Base-by-base conservation (phyloP, 1,140 invertebrate species). In the Sarcophaga bullata region DNA sequence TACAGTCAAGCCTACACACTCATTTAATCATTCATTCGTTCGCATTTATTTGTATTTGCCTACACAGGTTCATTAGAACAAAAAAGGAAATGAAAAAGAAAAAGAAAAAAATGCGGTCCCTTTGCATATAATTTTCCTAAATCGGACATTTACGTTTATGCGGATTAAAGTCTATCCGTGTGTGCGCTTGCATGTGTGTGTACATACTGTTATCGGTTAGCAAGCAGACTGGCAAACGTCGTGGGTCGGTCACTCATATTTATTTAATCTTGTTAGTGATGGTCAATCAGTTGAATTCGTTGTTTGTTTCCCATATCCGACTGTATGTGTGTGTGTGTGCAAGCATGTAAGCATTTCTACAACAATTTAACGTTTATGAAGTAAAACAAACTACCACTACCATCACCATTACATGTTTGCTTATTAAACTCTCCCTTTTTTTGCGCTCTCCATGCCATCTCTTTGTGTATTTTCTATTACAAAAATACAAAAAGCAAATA, bases 181-280 rank as follows among this genome's bases (percentile, higher is more conserved):
- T 37, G 4, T 37, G 25, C n/a, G n/a, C n/a, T n/a, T 37, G 25
- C 25, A 37, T 37, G 4, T 37, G 25, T 37, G 25, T 37, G 25
- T 37, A 2, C 25, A n/a, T n/a, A n/a, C n/a, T n/a, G 25, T 37
- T 37, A 37, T 37, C 25, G 25, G 1, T 37, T 37, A 37, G 25
- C 25, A 37, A 37, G 25, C 25, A 37, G 25, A 4, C 25, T 2
- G 25, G 54, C 54, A 15, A 15, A 62, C 15, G 11, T 13, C 15
- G 54, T 62, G 54, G 54, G 17, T 19, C 62, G 62, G 17, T 37
- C 54, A 68, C n/a, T n/a, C 62, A 68, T 68, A 68, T 68, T 68
- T 68, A 68, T 68, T 68, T 68, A 68, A 68, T 68, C 62, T 68
- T 68, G 62, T 68, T 68, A 68, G 62, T 19, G 19, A 68, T 68